phyloP scores from a whole-genome alignment of 2,888 invertebrate species.

The Trichogramma evanescens region DNA sequence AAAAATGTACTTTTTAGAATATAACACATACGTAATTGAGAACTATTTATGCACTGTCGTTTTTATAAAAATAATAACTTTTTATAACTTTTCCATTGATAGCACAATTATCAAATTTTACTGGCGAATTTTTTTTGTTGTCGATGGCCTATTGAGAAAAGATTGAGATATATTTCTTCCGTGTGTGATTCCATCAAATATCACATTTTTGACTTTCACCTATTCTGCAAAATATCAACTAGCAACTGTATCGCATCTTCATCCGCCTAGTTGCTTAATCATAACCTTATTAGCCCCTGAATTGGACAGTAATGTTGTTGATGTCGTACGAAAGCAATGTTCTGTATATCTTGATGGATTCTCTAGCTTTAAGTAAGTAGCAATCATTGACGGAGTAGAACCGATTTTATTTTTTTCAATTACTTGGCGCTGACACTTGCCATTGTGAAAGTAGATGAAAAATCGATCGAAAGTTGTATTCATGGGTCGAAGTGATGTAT shows the following conservation, averaged over 20 bases:
- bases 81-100: no score
- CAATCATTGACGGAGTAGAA: not conserved
- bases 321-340: slow-evolving; percentile 3
- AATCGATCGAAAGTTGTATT: no score
- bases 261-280: slow-evolving; percentile 1
- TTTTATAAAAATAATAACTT: no score
- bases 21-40: no score
- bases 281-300: not conserved
- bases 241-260: not conserved
- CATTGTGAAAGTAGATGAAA: slow-evolving; percentile 30
- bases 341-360: slow-evolving; percentile 1
- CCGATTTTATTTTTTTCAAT: slow-evolving; percentile 1
- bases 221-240: not conserved
- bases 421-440: slow-evolving; percentile 2
- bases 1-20: slow-evolving; percentile 15
- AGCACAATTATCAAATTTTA: no score
- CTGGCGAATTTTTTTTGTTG: no score
- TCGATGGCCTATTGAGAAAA: no score
- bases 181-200: slow-evolving; percentile 4
- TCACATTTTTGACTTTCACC: not conserved
- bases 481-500: no score
- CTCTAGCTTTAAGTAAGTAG: slow-evolving; percentile 1
- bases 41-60: no score
- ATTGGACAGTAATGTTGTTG: not conserved
- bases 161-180: no score